Conservation (phyloP, 2,113 vertebrate species). For the Amphilophus citrinellus region DNA sequence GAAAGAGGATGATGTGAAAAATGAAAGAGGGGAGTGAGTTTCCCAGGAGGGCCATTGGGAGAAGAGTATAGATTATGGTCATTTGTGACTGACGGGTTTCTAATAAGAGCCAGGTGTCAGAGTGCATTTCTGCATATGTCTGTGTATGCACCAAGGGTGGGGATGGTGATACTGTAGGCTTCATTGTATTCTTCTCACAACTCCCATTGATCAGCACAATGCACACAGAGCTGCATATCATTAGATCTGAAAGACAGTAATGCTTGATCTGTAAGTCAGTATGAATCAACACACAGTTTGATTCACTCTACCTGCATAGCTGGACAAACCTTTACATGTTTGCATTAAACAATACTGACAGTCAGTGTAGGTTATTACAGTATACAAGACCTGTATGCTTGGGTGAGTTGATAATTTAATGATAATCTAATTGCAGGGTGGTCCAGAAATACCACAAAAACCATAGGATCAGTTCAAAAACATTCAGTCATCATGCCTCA, state of each 20-base stretch:
- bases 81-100: constrained; percentile 58
- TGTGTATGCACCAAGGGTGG: constrained; percentile 1
- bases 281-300: neutral
- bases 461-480: neutral
- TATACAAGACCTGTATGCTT: neutral
- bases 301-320: neutral
- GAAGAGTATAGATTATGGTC: constrained; percentile 72
- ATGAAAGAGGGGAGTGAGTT: constrained; percentile 54
- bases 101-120: constrained; percentile 63
- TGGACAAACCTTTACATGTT: no score
- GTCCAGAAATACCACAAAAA: neutral
- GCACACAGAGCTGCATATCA: neutral
- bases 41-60: constrained; percentile 66
- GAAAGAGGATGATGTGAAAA: constrained; percentile 73
- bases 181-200: constrained; percentile 52
- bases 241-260: constrained; percentile 18
- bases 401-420: neutral
- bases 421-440: neutral
- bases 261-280: constrained; percentile 19
- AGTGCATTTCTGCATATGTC: constrained; percentile 42
- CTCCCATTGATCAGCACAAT: constrained; percentile 47
- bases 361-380: neutral
- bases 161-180: constrained; percentile 15
- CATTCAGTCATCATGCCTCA: neutral
- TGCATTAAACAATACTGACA: neutral